Conservation (phyloP, 92 coral and sea anemone genomes). For the Ricordea florida region DNA sequence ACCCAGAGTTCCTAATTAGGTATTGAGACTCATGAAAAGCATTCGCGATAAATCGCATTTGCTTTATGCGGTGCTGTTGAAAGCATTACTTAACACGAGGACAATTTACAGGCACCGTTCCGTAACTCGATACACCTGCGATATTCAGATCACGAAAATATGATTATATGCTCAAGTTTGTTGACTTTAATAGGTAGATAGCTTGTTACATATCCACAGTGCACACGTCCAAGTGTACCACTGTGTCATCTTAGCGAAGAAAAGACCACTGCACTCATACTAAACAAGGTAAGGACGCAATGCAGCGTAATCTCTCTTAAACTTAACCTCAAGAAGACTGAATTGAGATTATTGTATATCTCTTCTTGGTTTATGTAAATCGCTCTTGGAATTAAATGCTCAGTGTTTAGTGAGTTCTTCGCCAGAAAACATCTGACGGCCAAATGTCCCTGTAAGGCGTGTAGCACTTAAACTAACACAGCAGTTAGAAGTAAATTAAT, state of each 20-base stretch:
- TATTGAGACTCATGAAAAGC: neutral
- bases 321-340: no score
- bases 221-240: no score
- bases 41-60: constrained; percentile 18
- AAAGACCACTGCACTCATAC: no score
- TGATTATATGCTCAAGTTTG: constrained; percentile 11
- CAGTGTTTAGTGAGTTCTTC: neutral
- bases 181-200: constrained; percentile 4
- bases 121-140: constrained; percentile 12
- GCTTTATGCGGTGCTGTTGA: constrained; percentile 1
- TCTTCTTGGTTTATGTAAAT: neutral
- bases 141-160: constrained; percentile 18
- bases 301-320: neutral
- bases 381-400: neutral
- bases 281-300: neutral
- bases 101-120: no score
- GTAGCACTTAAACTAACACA: neutral
- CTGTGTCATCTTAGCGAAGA: no score
- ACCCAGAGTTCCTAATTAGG: constrained; percentile 1
- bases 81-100: constrained; percentile 25
- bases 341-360: no score
- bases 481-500: neutral
- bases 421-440: neutral
- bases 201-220: neutral
- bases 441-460: constrained; percentile 8